Percentiles rank a stretch among this genome's conserved stretches.
phyloP scores from a whole-genome alignment of 2,888 invertebrate genomes.

The Platycnemis pennipes region DNA sequence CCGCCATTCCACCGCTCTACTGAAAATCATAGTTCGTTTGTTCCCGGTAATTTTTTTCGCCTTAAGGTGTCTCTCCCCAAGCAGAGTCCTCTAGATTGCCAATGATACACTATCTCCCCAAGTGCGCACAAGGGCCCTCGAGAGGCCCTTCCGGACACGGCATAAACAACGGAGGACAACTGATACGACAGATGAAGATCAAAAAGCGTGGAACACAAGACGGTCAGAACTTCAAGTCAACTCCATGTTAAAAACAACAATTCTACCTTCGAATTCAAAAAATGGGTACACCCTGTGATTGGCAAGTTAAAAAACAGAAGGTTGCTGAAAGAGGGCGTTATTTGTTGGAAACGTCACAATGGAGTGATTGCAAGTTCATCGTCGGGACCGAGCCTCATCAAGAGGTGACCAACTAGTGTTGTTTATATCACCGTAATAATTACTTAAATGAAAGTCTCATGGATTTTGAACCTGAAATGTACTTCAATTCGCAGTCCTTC shows the following conservation, averaged over 20 bases:
- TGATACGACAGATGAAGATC: slow-evolving; percentile 17
- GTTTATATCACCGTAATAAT: background rate
- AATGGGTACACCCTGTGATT: slow-evolving; percentile 80
- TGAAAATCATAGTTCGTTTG: too few species aligned
- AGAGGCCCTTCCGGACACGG: too few species aligned
- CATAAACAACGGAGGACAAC: background rate
- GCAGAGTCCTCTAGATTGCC: too few species aligned
- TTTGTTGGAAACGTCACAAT: slow-evolving; percentile 88
- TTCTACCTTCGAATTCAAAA: background rate
- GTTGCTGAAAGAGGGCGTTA: slow-evolving; percentile 88
- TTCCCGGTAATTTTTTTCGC: too few species aligned
- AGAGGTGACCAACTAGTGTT: slow-evolving; percentile 74
- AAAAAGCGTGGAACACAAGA: background rate
- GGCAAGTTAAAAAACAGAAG: slow-evolving; percentile 88
- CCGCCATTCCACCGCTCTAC: too few species aligned
- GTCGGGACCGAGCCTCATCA: slow-evolving; percentile 90
- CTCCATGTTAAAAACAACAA: background rate
- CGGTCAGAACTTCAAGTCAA: background rate
- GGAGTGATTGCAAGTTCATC: slow-evolving; percentile 91
- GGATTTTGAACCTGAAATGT: background rate
- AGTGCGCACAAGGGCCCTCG: too few species aligned
- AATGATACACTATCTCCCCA: too few species aligned
- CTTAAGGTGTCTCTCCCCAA: too few species aligned
- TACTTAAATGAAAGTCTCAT: background rate
- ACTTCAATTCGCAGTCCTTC: slow-evolving; percentile 80